Evolutionary conservation across 2,797 vertebrate genomes (phyloP), one percentile per base, ranked within the genome.

Genomic region (Parotocinclus haroldoi): DNA sequence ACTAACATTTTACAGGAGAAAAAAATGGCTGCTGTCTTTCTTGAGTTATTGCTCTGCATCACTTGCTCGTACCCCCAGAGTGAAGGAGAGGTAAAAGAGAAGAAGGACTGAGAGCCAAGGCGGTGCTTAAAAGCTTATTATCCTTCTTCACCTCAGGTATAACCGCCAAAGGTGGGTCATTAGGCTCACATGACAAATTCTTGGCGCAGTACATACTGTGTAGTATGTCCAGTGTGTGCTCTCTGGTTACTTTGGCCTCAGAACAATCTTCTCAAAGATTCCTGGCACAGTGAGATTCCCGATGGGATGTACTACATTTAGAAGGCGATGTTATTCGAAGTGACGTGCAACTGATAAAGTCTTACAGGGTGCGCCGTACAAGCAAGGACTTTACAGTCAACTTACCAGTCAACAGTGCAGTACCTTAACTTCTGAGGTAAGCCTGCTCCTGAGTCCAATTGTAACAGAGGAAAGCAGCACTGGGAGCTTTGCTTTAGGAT

Each of bases 151-250:
- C 72, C 80, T 83, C 83, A 74, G 72, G 71, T 69, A 78, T 76
- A 79, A 85, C 85, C 84, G 87, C 85, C 82, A 83, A 85, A 83
- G 83, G 84, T 85, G 85, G 27, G 84, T 86, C 87, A 86, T 89
- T 86, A 89, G 58, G 77, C 70, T 63, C 69, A 72, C 69, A 81
- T 85, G 84, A 86, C 72, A 5, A 27, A 27, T 27, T 27, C 27
- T 27, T 27, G 27, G 27, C 27, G 27, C 27, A 2, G 27, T 27
- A 27, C 2, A 27, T 27, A 27, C 2, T 27, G 27, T 27, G 27
- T 27, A 5, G 27, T 27, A 5, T 27, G 27, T 52, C 62, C 59
- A 64, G 66, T 53, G 13, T 42, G 72, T 53, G 27, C 44, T 1
- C 53, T 56, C 58, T 18, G 56, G 45, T 49, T 14, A 36, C 11